Evolutionary conservation across 1,140 invertebrate genomes (phyloP).

Genomic region (Hycleus phaleratus): DNA sequence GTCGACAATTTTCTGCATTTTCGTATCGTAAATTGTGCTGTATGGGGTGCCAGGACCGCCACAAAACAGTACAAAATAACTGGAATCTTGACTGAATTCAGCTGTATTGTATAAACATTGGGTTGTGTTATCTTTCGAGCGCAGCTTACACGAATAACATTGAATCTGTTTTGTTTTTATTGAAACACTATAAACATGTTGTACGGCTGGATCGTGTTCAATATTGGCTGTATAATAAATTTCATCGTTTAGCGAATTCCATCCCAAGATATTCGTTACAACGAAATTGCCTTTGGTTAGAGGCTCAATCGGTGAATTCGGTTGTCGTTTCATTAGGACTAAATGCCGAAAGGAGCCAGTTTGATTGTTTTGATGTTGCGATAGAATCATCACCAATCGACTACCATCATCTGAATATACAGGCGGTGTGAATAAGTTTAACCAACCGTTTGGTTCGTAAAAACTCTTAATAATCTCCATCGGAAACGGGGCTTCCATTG

Average conservation of each 20-base stretch:
- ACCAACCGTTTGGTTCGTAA: conserved; percentile 58
- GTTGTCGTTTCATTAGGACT: conserved; percentile 44
- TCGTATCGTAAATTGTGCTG: conserved; percentile 24
- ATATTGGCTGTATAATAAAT: conserved; percentile 62
- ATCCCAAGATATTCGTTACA: conserved; percentile 70
- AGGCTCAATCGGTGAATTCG: conserved; percentile 40
- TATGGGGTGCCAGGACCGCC: conserved; percentile 52
- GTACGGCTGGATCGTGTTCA: conserved; percentile 51
- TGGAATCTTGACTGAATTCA: conserved; percentile 58
- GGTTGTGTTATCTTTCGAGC: conserved; percentile 42
- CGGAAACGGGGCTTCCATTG: background rate
- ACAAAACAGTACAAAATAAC: conserved; percentile 66
- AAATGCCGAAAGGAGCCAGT: conserved; percentile 60
- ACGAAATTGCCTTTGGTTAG: conserved; percentile 68
- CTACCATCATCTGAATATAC: conserved; percentile 49
- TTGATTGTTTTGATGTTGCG: conserved; percentile 49
- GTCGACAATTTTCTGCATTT: conserved; percentile 34
- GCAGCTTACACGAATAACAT: conserved; percentile 54
- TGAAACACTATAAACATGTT: conserved; percentile 54
- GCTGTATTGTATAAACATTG: conserved; percentile 61
- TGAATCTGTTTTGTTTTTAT: conserved; percentile 31
- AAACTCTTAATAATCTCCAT: conserved; percentile 28
- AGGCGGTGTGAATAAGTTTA: conserved; percentile 56
- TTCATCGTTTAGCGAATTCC: conserved; percentile 58
- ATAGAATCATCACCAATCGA: conserved; percentile 44